phyloP scores from a whole-genome alignment of 2,113 vertebrate genomes.

The Xyrauchen texanus region DNA sequence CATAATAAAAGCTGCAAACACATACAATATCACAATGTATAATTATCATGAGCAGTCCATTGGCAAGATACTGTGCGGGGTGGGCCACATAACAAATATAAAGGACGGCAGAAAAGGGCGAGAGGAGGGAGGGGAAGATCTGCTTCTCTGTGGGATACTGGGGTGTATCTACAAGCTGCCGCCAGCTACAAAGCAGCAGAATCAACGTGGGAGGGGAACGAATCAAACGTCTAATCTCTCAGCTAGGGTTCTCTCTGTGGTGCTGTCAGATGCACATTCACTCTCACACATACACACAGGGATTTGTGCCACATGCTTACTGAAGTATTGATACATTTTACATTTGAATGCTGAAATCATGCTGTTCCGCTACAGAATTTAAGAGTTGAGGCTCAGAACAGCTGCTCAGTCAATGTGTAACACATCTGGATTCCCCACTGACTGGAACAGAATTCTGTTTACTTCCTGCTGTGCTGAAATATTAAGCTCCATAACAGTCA shows the following conservation, averaged over 20 bases:
- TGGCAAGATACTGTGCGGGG: neutral
- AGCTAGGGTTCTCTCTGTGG: conserved; percentile 59
- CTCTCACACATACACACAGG: conserved; percentile 37
- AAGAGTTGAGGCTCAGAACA: conserved; percentile 2
- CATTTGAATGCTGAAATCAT: conserved; percentile 8
- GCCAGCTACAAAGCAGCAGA: conserved; percentile 1
- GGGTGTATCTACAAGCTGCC: conserved; percentile 20
- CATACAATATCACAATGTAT: neutral
- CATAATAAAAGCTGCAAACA: conserved; percentile 16
- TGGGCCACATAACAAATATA: conserved; percentile 12
- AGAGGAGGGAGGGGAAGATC: neutral
- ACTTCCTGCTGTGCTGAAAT: conserved; percentile 18
- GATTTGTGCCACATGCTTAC: conserved; percentile 44
- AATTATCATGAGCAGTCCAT: no score
- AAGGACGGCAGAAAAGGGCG: neutral
- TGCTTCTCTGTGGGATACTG: conserved; percentile 25
- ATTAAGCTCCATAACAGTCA: neutral
- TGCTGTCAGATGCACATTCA: neutral
- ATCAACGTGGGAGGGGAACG: conserved; percentile 20
- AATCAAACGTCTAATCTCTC: conserved; percentile 60
- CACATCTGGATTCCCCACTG: neutral
- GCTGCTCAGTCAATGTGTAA: neutral
- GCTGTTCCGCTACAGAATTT: neutral
- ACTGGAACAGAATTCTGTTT: neutral
- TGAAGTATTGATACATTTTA: conserved; percentile 12